Evolutionary conservation across 2,797 vertebrate genomes (phyloP).

Genomic region (Coilia nasus): DNA sequence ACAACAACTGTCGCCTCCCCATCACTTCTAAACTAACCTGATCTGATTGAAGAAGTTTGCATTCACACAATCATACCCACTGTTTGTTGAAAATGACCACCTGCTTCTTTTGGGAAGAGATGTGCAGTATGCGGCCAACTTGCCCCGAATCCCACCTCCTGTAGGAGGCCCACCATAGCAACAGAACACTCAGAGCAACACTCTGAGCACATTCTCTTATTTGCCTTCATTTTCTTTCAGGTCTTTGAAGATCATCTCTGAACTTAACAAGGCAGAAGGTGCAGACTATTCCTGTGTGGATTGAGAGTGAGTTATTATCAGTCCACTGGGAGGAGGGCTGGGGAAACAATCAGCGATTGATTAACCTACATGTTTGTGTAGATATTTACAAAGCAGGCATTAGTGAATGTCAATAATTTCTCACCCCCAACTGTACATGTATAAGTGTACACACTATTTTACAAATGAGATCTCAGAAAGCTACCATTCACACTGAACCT

Average conservation of each 20-base stretch:
- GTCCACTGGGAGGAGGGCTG: neutral
- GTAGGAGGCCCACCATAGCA: neutral
- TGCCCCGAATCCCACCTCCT: neutral
- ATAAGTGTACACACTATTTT: too few relatives aligned
- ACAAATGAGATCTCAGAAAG: neutral
- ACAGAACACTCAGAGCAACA: neutral
- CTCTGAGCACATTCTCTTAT: neutral
- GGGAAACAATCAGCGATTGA: neutral
- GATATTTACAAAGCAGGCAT: neutral
- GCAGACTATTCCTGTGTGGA: neutral
- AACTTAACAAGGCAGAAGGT: neutral
- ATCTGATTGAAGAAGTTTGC: neutral
- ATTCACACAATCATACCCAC: neutral
- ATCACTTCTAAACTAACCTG: neutral
- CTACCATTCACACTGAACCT: neutral
- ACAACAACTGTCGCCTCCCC: neutral
- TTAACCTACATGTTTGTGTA: conserved; percentile 7
- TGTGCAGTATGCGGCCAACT: neutral
- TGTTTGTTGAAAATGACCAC: neutral
- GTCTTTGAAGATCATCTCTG: neutral
- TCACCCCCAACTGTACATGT: neutral
- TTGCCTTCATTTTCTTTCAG: neutral
- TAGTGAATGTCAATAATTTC: neutral
- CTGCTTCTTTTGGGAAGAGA: neutral
- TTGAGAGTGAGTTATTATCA: neutral